Percentiles rank a stretch among this genome's conserved stretches.
phyloP scores from a whole-genome alignment of 1,140 invertebrate genomes.

The Drosophila lowei region DNA sequence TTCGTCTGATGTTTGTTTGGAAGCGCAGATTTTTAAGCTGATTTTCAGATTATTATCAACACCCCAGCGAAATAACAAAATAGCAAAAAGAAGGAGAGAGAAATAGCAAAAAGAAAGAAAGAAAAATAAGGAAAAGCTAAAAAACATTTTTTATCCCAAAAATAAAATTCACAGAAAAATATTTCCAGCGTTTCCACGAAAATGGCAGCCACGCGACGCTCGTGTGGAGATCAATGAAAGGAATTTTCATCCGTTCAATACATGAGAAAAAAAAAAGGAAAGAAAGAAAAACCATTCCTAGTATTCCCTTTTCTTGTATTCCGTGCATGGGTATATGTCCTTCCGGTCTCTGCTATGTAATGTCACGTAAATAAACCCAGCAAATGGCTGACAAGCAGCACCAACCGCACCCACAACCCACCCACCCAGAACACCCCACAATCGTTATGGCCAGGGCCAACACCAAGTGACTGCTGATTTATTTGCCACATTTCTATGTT shows the following conservation, averaged over 20 bases:
- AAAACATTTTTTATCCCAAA: conserved; percentile 1
- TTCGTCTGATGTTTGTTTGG: conserved; percentile 39
- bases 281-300: conserved; percentile 23
- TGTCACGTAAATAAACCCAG: conserved; percentile 53
- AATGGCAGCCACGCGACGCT: too few relatives aligned
- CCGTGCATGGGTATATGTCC: conserved; percentile 13
- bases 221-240: too few relatives aligned
- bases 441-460: conserved; percentile 2
- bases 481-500: conserved; percentile 56
- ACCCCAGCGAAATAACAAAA: too few relatives aligned
- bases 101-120: background rate
- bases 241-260: too few relatives aligned
- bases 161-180: background rate
- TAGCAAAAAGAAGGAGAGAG: background rate
- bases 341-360: background rate
- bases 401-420: background rate
- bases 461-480: conserved; percentile 51
- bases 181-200: conserved; percentile 9
- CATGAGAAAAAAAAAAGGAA: background rate
- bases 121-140: background rate
- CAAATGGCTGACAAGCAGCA: conserved; percentile 42
- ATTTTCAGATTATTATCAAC: conserved; percentile 68
- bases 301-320: conserved; percentile 21
- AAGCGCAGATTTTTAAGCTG: conserved; percentile 58
- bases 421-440: background rate